Conservation (phyloP, 2,113 vertebrate genomes). For the Anoura caudifer region DNA sequence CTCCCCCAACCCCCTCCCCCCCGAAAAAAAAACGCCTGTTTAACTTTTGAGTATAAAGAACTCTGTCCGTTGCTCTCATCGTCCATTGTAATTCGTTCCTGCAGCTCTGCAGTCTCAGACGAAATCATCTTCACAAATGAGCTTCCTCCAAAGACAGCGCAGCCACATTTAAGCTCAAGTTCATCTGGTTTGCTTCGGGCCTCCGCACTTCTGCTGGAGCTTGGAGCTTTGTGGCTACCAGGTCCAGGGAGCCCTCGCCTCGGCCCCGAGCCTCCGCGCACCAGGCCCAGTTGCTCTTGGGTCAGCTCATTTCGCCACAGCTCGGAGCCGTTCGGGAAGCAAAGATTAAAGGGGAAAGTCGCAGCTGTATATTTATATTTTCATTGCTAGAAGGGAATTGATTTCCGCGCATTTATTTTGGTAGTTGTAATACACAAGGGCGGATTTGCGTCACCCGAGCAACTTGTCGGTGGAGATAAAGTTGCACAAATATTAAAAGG, state of each 20-base stretch:
- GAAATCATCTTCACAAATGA: neutral
- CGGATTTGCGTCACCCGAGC: slow-evolving; percentile 99
- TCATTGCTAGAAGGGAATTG: slow-evolving; percentile 90
- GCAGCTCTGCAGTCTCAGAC: neutral
- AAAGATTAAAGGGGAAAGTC: slow-evolving; percentile 89
- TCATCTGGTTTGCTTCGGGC: neutral
- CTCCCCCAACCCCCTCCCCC: neutral
- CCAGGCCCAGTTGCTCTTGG: neutral
- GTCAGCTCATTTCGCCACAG: slow-evolving; percentile 75
- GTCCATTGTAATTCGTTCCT: neutral
- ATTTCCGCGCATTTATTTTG: slow-evolving; percentile 92
- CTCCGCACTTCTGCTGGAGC: neutral
- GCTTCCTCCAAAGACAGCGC: neutral
- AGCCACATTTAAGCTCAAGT: neutral
- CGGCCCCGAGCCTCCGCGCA: neutral
- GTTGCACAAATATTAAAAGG: slow-evolving; percentile 98
- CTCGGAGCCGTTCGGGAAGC: slow-evolving; percentile 78
- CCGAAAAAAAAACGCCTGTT: neutral
- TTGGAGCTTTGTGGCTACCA: neutral
- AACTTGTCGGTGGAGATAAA: slow-evolving; percentile 98
- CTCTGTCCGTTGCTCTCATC: neutral
- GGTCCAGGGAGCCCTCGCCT: neutral
- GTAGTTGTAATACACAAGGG: slow-evolving; percentile 92
- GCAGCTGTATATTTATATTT: slow-evolving; percentile 95
- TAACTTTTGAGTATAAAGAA: neutral